phyloP scores from a whole-genome alignment of 2,888 invertebrate genomes.

The Tetheella fluctuosa region DNA sequence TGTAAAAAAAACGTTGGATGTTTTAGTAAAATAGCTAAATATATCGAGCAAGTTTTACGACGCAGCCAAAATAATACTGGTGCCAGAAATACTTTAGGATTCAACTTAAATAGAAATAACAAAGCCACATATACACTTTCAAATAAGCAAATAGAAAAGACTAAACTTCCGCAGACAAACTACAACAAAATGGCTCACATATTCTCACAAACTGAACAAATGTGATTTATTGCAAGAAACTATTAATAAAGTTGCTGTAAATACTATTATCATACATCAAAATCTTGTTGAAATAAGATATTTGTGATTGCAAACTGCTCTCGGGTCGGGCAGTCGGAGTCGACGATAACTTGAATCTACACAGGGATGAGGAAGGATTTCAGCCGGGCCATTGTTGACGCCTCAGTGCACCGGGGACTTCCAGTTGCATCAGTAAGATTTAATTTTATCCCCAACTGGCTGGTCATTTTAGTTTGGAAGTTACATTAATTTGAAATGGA shows the following conservation, averaged over 20 bases:
- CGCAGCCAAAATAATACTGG: too few species aligned
- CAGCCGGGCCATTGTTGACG: constrained; percentile 28
- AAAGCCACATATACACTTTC: too few species aligned
- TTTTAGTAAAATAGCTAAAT: too few species aligned
- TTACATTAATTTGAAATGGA: neutral
- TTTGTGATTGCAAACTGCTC: constrained; percentile 24
- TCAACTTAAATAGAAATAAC: too few species aligned
- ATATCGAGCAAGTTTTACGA: too few species aligned
- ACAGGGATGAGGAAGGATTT: constrained; percentile 23
- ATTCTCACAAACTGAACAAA: neutral
- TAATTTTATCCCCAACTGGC: constrained; percentile 9
- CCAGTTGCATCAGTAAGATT: constrained; percentile 5
- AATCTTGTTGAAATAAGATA: constrained; percentile 20
- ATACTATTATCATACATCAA: constrained; percentile 8
- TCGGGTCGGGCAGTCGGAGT: constrained; percentile 9
- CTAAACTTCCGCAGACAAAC: neutral
- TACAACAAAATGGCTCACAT: neutral
- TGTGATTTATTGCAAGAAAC: neutral
- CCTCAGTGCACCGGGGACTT: constrained; percentile 21
- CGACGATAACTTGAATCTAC: constrained; percentile 25
- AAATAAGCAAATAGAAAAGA: too few species aligned
- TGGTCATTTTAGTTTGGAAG: constrained; percentile 7
- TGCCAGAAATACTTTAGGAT: too few species aligned
- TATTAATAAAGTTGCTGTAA: neutral
- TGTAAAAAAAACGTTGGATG: too few species aligned